These are phyloP conservation scores for Epinephelus malabaricus DNA, from an alignment of 2,797 vertebrate genomes.

Conservation along the genomic window DNA sequence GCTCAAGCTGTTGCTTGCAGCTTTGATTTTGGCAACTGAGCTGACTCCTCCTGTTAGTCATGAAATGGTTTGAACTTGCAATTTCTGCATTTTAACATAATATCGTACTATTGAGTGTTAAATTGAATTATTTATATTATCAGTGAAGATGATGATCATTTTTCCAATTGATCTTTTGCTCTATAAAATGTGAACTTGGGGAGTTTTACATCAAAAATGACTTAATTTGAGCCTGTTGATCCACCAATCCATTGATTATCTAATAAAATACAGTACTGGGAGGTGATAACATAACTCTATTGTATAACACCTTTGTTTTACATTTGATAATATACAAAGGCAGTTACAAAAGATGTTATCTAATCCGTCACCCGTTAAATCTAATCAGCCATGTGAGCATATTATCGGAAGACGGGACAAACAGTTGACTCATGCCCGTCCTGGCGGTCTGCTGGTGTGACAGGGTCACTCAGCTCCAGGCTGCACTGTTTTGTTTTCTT, in stretches of 20 bases:
- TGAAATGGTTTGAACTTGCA: too few relatives aligned
- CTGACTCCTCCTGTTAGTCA: too few relatives aligned
- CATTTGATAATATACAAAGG: conserved; percentile 15
- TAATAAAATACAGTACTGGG: background rate
- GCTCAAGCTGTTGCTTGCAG: too few relatives aligned
- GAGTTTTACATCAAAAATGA: background rate
- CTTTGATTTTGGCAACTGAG: too few relatives aligned
- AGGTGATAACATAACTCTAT: too few relatives aligned
- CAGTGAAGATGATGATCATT: background rate
- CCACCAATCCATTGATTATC: background rate
- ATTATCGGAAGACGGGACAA: conserved; percentile 33
- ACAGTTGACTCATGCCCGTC: conserved; percentile 24
- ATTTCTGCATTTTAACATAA: too few relatives aligned
- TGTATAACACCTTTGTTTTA: conserved; percentile 3
- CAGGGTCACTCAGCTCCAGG: conserved; percentile 13
- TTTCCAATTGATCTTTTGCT: background rate
- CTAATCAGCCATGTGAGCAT: conserved; percentile 30
- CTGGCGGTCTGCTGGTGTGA: conserved; percentile 15
- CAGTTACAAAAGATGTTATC: conserved; percentile 31
- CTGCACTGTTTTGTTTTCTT: conserved; percentile 57
- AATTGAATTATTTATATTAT: background rate
- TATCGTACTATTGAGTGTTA: too few relatives aligned
- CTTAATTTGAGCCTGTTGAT: background rate
- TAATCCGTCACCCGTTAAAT: conserved; percentile 21
- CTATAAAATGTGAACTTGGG: background rate